phyloP scores from a whole-genome alignment of 2,888 invertebrate genomes.

The Xestobium rufovillosum region DNA sequence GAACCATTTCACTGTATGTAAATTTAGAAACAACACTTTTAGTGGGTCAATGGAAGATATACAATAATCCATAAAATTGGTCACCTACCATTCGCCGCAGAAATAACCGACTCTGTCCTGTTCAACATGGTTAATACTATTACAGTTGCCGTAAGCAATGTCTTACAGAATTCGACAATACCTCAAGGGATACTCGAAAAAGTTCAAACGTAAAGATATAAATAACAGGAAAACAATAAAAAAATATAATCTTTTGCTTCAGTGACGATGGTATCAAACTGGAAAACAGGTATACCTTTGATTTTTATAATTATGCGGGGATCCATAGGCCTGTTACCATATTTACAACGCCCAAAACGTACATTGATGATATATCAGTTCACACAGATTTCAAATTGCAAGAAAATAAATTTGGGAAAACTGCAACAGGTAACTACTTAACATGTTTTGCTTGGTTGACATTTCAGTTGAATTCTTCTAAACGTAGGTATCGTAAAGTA shows the following conservation, averaged over 20 bases:
- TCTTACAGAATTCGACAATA: slow-evolving; percentile 71
- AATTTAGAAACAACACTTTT: too few relatives aligned
- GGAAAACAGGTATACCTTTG: slow-evolving; percentile 77
- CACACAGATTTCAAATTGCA: slow-evolving; percentile 61
- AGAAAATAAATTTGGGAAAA: too few relatives aligned
- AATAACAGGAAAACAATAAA: neutral
- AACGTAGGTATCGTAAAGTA: too few relatives aligned
- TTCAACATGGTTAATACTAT: slow-evolving; percentile 67
- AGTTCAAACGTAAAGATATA: slow-evolving; percentile 46
- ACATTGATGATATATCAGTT: slow-evolving; percentile 77
- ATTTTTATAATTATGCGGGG: slow-evolving; percentile 97
- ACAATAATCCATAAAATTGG: slow-evolving; percentile 83
- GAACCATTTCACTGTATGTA: too few relatives aligned
- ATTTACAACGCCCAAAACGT: slow-evolving; percentile 74
- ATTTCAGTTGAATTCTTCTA: too few relatives aligned
- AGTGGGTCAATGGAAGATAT: slow-evolving; percentile 84
- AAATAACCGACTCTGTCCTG: slow-evolving; percentile 61
- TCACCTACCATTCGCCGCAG: slow-evolving; percentile 87
- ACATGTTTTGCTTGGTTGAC: too few relatives aligned
- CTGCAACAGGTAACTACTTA: too few relatives aligned
- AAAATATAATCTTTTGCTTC: slow-evolving; percentile 27
- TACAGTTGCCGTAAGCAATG: slow-evolving; percentile 93
- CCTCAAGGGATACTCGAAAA: slow-evolving; percentile 75
- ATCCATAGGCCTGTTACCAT: slow-evolving; percentile 87
- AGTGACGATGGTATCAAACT: slow-evolving; percentile 55